Evolutionary conservation across 2,888 invertebrate species (phyloP).

Genomic region (Pterostichus madidus): DNA sequence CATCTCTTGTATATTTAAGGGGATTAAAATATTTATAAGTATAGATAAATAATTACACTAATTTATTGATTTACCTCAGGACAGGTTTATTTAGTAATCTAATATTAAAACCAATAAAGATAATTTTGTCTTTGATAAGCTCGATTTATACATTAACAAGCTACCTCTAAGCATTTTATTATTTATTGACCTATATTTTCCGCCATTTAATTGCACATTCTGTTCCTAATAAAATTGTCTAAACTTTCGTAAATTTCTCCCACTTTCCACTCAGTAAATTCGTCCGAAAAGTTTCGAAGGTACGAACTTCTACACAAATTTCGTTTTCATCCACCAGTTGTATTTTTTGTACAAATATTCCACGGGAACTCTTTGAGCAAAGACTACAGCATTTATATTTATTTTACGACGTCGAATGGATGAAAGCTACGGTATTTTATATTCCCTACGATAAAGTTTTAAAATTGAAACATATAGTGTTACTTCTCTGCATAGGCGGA

Average conservation of each 20-base stretch:
- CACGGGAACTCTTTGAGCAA: background rate
- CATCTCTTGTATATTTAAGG: too few relatives aligned
- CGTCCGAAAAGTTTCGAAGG: background rate
- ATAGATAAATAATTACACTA: too few relatives aligned
- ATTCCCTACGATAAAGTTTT: background rate
- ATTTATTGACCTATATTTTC: too few relatives aligned
- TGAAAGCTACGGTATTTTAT: background rate
- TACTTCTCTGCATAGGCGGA: too few relatives aligned
- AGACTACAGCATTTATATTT: background rate
- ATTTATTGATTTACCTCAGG: too few relatives aligned
- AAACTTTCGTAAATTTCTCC: conserved; percentile 2
- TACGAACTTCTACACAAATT: background rate
- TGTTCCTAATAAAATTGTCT: background rate
- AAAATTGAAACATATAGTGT: conserved; percentile 7
- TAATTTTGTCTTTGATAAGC: too few relatives aligned
- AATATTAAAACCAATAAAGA: too few relatives aligned
- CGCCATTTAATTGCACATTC: background rate
- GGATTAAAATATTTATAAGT: too few relatives aligned
- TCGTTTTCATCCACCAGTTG: background rate
- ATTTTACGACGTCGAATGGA: background rate
- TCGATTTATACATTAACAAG: too few relatives aligned
- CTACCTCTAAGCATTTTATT: too few relatives aligned
- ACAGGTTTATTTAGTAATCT: too few relatives aligned
- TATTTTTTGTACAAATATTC: background rate
- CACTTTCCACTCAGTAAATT: background rate